These are phyloP conservation scores for Xerus inauris DNA, from an alignment of 2,113 vertebrate species.

Conservation along the genomic window DNA sequence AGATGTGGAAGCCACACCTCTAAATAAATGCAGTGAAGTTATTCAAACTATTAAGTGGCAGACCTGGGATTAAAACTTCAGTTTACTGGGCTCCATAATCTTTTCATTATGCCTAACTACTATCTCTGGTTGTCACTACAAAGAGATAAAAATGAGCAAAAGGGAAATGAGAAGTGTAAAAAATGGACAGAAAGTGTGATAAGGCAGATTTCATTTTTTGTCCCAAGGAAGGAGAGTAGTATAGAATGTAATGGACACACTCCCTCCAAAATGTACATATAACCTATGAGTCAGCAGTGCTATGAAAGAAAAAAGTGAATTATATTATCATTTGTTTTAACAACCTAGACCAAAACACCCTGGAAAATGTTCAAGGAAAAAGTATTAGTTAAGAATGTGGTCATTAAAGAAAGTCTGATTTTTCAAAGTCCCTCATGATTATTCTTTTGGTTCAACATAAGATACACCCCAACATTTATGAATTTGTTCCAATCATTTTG, in stretches of 20 bases:
- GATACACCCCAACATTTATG: not conserved
- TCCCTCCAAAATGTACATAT: not conserved
- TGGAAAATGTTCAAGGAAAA: conserved; percentile 17
- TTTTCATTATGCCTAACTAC: not conserved
- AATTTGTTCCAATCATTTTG: not conserved
- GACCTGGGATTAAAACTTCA: not conserved
- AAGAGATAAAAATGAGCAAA: not conserved
- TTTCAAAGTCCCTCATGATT: not conserved
- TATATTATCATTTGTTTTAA: not conserved
- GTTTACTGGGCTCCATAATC: not conserved
- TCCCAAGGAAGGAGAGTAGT: not conserved
- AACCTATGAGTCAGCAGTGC: not conserved
- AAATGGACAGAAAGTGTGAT: not conserved
- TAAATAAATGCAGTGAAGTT: not conserved
- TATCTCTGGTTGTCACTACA: not conserved
- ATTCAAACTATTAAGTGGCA: not conserved
- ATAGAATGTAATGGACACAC: not conserved
- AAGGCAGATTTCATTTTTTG: conserved; percentile 6
- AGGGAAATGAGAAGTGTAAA: not conserved
- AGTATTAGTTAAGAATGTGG: not conserved
- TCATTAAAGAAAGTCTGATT: not conserved
- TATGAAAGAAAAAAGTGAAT: not conserved
- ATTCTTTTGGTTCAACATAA: not conserved
- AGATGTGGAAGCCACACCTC: not conserved
- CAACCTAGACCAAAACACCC: not conserved